Evolutionary conservation across 2,888 invertebrate genomes (phyloP), one percentile per base, ranked within the genome.

Genomic region (Dione juno): DNA sequence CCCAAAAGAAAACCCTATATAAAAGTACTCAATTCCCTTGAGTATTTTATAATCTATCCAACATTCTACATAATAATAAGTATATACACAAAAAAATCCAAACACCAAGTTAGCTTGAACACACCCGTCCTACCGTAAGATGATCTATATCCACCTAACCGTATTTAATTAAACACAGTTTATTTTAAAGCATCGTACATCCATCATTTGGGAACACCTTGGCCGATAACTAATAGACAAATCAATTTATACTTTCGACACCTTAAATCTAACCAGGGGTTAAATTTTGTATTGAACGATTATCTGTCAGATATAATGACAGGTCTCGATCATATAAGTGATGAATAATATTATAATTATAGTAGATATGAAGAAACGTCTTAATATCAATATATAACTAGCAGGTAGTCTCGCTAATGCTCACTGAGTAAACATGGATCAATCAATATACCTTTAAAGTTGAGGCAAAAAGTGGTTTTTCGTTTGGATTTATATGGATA

Each of bases 401-500:
- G 69, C 84, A 84, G 86, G 84, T 84, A 83, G 82, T 77, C 76
- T 81, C 83, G 80, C 85, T 86, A 85, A 88, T 84, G 88, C 84
- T 76, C 81, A 61, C 77, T 84, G 87, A 89, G 86, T 87, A 89
- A 90, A 92, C 89, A 92, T 85, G 89, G 82, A 92, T 93, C 92
- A 89, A 92, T 92, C 92, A 91, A 83, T 82, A 75, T 85, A 80
- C 83, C 82, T 82, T 84, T 81, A 80, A 82, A 80, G 77, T 79
- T 73, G 77, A 76, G 78, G 81, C 81, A 83, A 86, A 87, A 87
- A 84, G 74, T 82, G 75, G 73, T 70, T 75, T 76, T 43, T 72
- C 71, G 53, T 19, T 59, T 57, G 74, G 76, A 66, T 71, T 77
- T 78, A 68, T 81, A 73, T 84, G 86, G 89, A 90, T 40, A 8